Conservation (phyloP, 64 coral and sea anemone genomes). For the Stichodactyla helianthus region DNA sequence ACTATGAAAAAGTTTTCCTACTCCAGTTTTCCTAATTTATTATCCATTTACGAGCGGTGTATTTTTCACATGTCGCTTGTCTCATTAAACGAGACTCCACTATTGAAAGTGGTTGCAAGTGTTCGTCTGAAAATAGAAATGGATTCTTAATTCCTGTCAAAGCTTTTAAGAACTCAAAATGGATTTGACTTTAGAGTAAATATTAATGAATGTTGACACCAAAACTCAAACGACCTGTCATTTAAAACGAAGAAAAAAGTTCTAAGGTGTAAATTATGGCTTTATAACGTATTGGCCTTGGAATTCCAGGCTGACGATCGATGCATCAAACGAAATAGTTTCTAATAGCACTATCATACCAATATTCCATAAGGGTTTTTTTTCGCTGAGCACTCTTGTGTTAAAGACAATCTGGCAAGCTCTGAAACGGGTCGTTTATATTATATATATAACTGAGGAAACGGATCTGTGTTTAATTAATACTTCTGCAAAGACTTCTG, state of each 20-base stretch:
- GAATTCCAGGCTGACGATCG: neutral
- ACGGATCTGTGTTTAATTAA: neutral
- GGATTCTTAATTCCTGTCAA: neutral
- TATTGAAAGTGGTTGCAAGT: too few relatives aligned
- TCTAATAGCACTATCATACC: neutral
- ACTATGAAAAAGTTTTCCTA: too few relatives aligned
- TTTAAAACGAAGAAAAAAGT: neutral
- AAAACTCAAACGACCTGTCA: neutral
- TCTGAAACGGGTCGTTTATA: neutral
- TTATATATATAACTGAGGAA: neutral
- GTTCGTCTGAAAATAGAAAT: neutral
- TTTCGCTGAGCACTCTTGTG: neutral
- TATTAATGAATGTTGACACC: neutral
- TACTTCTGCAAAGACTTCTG: neutral
- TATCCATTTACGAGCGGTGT: too few relatives aligned
- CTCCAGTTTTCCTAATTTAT: too few relatives aligned
- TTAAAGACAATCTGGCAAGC: neutral
- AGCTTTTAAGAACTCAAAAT: neutral
- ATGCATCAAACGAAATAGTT: neutral
- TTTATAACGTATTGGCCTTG: neutral
- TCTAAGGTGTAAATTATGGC: neutral
- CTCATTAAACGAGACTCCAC: too few relatives aligned
- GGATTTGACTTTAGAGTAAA: neutral
- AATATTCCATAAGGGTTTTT: neutral
- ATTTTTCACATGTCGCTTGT: too few relatives aligned